These are phyloP conservation scores for Helicoverpa assulta DNA, from an alignment of 2,888 invertebrate genomes.

Conservation along the genomic window DNA sequence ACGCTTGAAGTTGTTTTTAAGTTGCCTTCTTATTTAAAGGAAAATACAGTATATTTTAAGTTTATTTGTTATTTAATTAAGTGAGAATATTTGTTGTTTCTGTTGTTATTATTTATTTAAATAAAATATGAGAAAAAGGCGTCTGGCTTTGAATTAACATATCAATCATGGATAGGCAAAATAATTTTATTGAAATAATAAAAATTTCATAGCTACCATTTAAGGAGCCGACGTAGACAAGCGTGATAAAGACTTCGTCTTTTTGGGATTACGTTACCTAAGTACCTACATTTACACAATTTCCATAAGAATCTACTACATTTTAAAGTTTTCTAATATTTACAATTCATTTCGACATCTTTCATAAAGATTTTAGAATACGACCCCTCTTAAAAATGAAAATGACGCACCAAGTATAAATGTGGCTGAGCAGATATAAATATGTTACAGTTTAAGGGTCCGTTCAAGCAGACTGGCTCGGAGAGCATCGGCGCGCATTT, in stretches of 20 bases:
- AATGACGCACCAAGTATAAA: background rate
- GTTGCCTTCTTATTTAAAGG: background rate
- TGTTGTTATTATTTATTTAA: slow-evolving; percentile 6
- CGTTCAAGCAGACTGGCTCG: too few species aligned
- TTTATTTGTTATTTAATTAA: background rate
- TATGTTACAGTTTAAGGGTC: too few species aligned
- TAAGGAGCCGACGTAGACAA: slow-evolving; percentile 43
- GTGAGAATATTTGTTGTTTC: background rate
- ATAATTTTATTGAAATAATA: slow-evolving; percentile 45
- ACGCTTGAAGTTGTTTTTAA: background rate
- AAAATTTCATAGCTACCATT: slow-evolving; percentile 40
- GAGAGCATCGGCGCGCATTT: too few species aligned
- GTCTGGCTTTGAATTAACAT: slow-evolving; percentile 48
- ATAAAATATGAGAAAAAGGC: background rate
- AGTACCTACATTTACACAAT: background rate
- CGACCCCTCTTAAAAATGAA: background rate
- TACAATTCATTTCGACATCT: background rate
- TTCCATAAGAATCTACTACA: background rate
- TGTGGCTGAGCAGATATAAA: background rate
- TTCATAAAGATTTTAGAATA: background rate
- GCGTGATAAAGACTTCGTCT: background rate
- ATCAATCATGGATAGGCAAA: slow-evolving; percentile 32
- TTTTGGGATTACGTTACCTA: background rate
- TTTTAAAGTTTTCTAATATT: background rate
- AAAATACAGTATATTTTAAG: slow-evolving; percentile 3